phyloP scores from a whole-genome alignment of 2,113 vertebrate genomes.

The Rhinichthys klamathensis region DNA sequence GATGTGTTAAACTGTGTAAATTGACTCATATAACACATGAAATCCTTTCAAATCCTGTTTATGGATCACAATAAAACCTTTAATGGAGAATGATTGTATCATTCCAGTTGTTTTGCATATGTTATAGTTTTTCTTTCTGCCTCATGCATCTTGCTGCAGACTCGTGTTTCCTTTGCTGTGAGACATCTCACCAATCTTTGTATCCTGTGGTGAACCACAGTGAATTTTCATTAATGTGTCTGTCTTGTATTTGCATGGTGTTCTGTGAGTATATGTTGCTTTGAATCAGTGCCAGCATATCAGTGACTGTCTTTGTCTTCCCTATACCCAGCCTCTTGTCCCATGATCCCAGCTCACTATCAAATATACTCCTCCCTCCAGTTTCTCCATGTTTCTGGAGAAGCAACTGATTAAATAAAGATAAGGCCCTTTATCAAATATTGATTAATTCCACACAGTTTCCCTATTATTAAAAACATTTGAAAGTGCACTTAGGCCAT shows the following conservation, averaged over 20 bases:
- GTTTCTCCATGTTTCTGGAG: slow-evolving; percentile 11
- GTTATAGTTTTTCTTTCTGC: background rate
- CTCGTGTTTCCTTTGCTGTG: background rate
- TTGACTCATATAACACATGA: background rate
- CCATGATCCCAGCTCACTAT: background rate
- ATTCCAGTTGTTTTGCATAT: slow-evolving; percentile 4
- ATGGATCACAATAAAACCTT: background rate
- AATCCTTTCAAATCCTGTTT: background rate
- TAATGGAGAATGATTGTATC: background rate
- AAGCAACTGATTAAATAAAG: slow-evolving; percentile 52
- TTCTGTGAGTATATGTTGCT: background rate
- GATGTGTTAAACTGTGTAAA: background rate
- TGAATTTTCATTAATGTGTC: background rate
- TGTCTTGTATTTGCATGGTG: slow-evolving; percentile 11
- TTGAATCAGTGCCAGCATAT: slow-evolving; percentile 1
- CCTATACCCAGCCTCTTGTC: background rate
- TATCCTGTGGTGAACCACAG: slow-evolving; percentile 25
- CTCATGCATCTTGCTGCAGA: background rate
- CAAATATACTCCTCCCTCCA: background rate
- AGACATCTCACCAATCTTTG: background rate
- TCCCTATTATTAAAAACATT: slow-evolving; percentile 22
- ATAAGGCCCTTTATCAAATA: slow-evolving; percentile 47
- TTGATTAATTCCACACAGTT: slow-evolving; percentile 42
- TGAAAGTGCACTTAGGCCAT: slow-evolving; percentile 30
- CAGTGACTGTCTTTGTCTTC: background rate